These are phyloP conservation scores for Meghimatium bilineatum DNA, from an alignment of 2,888 invertebrate species.

Conservation along the genomic window DNA sequence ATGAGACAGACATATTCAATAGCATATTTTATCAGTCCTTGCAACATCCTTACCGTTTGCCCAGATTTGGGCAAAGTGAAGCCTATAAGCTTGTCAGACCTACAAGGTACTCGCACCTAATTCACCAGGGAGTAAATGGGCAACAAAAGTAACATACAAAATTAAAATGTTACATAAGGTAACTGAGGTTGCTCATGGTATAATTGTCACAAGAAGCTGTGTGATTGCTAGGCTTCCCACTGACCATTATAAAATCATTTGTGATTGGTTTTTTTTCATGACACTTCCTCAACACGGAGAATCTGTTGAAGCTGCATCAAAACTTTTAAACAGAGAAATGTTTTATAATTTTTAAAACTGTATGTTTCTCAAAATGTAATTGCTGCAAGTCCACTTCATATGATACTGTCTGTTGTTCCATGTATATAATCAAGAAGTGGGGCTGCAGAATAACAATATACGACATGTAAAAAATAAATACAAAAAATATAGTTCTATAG, in stretches of 20 bases:
- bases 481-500: too few species aligned
- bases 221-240: background rate
- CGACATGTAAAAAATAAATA: too few species aligned
- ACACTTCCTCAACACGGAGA: background rate
- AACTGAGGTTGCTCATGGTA: slow-evolving; percentile 11
- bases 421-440: too few species aligned
- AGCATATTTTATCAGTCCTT: slow-evolving; percentile 14
- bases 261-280: background rate
- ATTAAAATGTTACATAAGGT: slow-evolving; percentile 26
- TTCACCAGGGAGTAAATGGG: slow-evolving; percentile 29
- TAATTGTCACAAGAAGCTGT: slow-evolving; percentile 2
- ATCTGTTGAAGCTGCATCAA: background rate
- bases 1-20: background rate
- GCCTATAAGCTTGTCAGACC: slow-evolving; percentile 76
- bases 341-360: too few species aligned
- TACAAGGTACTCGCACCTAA: slow-evolving; percentile 82
- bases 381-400: too few species aligned
- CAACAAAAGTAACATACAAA: slow-evolving; percentile 45
- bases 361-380: too few species aligned
- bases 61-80: slow-evolving; percentile 49
- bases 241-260: background rate
- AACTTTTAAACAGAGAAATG: background rate
- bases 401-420: too few species aligned
- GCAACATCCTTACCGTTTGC: slow-evolving; percentile 47
- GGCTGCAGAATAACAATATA: too few species aligned